Conservation (phyloP, 1,140 invertebrate species). For the Bombus vancouverensis region DNA sequence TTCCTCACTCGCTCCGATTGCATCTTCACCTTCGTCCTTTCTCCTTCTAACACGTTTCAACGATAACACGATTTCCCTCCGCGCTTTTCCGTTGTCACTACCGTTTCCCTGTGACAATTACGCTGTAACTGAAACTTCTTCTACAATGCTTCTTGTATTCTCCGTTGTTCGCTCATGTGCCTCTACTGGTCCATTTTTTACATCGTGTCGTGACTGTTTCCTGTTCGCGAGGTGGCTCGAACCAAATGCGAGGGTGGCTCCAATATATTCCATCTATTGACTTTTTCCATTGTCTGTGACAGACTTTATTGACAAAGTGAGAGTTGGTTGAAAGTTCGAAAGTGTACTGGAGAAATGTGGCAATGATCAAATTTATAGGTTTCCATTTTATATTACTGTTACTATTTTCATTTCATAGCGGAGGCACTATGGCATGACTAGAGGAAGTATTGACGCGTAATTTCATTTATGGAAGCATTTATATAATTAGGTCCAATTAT, state of each 20-base stretch:
- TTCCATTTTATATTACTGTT: neutral
- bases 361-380: neutral
- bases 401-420: neutral
- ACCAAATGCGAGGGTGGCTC: neutral
- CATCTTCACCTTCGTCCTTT: constrained; percentile 30
- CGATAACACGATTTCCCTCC: constrained; percentile 1
- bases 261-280: neutral
- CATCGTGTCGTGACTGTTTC: neutral
- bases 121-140: neutral
- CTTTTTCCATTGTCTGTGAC: neutral
- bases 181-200: no score
- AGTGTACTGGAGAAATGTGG: neutral
- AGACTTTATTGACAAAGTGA: neutral
- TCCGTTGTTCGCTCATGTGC: neutral
- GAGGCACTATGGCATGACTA: no score
- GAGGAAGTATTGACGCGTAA: neutral
- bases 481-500: neutral
- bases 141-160: no score
- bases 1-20: neutral
- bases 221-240: neutral
- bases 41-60: constrained; percentile 5
- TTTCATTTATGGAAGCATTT: neutral
- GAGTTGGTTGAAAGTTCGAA: neutral
- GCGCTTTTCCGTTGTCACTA: neutral
- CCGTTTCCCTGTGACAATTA: neutral